Evolutionary conservation across 2,888 invertebrate genomes (phyloP).

Genomic region (Volucella inflata): DNA sequence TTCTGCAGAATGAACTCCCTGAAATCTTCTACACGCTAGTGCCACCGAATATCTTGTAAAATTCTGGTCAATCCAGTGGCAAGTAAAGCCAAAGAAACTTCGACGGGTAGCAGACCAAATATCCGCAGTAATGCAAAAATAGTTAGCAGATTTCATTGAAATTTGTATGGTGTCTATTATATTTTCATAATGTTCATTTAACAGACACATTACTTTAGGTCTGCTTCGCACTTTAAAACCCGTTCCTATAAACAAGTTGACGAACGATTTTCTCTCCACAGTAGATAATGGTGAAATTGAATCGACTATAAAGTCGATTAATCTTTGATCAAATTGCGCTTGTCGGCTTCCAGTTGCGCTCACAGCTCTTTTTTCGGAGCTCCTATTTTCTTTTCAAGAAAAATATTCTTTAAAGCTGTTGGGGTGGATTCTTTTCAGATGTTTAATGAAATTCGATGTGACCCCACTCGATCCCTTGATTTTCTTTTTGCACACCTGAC

Average conservation of each 20-base stretch:
- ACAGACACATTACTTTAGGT: not conserved
- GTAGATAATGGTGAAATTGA: not conserved
- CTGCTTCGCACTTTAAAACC: not conserved
- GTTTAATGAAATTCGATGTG: constrained; percentile 50
- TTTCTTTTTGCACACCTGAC: constrained; percentile 31
- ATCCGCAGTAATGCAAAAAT: constrained; percentile 56
- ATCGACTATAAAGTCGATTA: constrained; percentile 3
- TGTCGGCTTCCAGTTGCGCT: not conserved
- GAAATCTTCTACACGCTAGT: constrained; percentile 51
- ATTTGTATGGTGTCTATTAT: not conserved
- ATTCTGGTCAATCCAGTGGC: constrained; percentile 61
- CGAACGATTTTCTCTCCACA: constrained; percentile 2
- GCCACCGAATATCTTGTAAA: constrained; percentile 43
- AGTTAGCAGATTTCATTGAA: constrained; percentile 22
- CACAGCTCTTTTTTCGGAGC: no score
- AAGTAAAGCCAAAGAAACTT: constrained; percentile 60
- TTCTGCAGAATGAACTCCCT: constrained; percentile 46
- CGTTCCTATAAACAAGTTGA: not conserved
- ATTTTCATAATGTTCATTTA: not conserved
- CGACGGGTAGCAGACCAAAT: constrained; percentile 51
- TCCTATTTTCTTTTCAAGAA: constrained; percentile 9
- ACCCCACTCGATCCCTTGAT: constrained; percentile 34
- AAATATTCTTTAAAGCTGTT: constrained; percentile 23
- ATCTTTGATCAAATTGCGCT: not conserved
- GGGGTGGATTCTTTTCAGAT: constrained; percentile 48